phyloP scores from a whole-genome alignment of 35 echinoderm and acorn worm genomes.

The Ophiothrix spiculata region DNA sequence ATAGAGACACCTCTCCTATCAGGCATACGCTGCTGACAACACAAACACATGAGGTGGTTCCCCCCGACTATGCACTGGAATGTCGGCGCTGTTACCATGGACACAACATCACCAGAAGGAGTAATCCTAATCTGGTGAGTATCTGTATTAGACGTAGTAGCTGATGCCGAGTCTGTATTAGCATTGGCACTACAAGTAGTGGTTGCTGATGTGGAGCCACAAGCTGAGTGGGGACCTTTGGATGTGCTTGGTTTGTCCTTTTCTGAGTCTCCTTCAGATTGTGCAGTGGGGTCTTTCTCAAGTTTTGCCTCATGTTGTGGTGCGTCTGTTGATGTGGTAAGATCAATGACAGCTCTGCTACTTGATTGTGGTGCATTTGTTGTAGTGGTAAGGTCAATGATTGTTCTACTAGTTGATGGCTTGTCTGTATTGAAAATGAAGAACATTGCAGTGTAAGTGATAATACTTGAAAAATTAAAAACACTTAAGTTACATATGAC shows the following conservation, averaged over 20 bases:
- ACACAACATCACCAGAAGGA: conserved; percentile 8
- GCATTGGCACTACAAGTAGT: neutral
- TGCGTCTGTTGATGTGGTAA: too few species aligned
- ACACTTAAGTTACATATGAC: too few species aligned
- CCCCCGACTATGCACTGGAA: conserved; percentile 32
- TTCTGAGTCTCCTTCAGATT: neutral
- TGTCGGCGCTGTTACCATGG: conserved; percentile 42
- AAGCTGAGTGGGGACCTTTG: neutral
- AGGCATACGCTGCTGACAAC: conserved; percentile 64
- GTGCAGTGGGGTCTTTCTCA: too few species aligned
- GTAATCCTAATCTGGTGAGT: conserved; percentile 1
- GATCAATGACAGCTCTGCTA: too few species aligned
- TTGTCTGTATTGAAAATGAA: too few species aligned
- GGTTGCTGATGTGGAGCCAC: neutral
- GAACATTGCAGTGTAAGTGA: too few species aligned
- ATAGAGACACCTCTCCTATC: conserved; percentile 34
- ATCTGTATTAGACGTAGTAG: neutral
- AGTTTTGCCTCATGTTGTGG: too few species aligned
- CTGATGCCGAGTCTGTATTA: neutral
- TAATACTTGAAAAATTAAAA: too few species aligned
- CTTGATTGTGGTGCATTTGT: neutral
- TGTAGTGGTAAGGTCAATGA: neutral
- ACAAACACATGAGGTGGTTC: conserved; percentile 64
- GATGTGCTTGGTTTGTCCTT: neutral
- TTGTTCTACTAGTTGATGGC: neutral